phyloP scores from a whole-genome alignment of 2,113 vertebrate genomes.

The Nycticorax nycticorax region DNA sequence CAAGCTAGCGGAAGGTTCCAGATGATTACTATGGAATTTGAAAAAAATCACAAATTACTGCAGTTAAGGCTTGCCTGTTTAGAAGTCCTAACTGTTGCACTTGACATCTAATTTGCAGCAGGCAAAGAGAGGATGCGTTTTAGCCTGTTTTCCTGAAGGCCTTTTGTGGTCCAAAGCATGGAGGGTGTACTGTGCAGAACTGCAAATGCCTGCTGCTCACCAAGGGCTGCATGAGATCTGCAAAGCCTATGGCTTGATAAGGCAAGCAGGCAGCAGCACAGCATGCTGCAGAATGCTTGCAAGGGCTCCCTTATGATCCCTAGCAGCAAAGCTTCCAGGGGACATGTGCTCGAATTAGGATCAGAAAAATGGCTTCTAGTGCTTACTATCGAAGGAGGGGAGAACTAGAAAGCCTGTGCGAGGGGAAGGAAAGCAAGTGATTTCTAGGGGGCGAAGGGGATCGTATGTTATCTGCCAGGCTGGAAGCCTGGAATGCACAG shows the following conservation, averaged over 20 bases:
- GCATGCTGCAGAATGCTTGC: not conserved
- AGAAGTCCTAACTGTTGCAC: not conserved
- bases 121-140: not conserved
- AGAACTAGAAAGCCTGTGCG: not conserved
- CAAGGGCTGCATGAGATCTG: not conserved
- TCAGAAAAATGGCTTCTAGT: not conserved
- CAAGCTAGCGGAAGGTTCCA: not conserved
- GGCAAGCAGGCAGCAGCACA: not conserved
- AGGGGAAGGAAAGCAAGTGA: not conserved
- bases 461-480: not conserved
- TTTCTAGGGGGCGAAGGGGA: not conserved
- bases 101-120: not conserved
- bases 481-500: not conserved
- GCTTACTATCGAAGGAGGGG: not conserved
- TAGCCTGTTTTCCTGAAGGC: not conserved
- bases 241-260: not conserved
- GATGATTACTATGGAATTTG: not conserved
- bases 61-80: not conserved
- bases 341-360: rapidly evolving
- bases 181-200: not conserved
- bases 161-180: not conserved
- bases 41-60: not conserved
- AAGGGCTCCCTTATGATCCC: not conserved
- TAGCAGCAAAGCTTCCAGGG: not conserved
- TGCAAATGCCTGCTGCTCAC: not conserved